Conservation (phyloP, 2,113 vertebrate genomes). For the Phrynosoma blainvillii region DNA sequence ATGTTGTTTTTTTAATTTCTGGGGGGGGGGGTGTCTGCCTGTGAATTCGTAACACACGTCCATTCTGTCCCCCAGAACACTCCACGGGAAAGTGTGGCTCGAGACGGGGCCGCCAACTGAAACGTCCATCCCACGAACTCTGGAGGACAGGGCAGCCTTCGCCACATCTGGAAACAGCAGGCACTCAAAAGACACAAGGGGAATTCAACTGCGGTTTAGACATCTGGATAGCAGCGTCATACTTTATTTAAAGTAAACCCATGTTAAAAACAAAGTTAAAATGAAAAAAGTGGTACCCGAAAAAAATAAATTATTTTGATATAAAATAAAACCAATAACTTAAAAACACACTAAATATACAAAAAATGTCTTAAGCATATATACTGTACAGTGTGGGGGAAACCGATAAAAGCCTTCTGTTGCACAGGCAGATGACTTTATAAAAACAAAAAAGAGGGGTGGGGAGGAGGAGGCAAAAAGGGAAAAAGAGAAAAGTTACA, state of each 20-base stretch:
- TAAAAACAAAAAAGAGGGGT: conserved; percentile 33
- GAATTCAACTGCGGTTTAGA: conserved; percentile 77
- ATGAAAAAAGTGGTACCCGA: conserved; percentile 82
- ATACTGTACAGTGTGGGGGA: conserved; percentile 82
- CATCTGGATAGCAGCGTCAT: conserved; percentile 83
- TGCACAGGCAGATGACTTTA: conserved; percentile 73
- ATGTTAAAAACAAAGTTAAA: conserved; percentile 85
- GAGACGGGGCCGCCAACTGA: too few relatives aligned
- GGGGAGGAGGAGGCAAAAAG: neutral
- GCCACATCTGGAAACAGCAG: conserved; percentile 53
- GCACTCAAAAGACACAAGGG: conserved; percentile 79
- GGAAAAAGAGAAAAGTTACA: conserved; percentile 69
- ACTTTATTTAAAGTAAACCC: conserved; percentile 88
- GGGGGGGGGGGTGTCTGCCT: too few relatives aligned
- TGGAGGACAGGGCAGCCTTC: too few relatives aligned
- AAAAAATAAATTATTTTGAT: conserved; percentile 86
- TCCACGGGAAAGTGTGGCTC: too few relatives aligned
- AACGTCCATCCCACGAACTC: too few relatives aligned
- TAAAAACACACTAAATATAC: conserved; percentile 84
- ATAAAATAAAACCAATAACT: conserved; percentile 85
- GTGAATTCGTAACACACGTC: too few relatives aligned
- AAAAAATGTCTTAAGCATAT: conserved; percentile 77
- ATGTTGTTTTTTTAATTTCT: too few relatives aligned
- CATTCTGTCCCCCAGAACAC: too few relatives aligned
- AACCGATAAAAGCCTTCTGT: conserved; percentile 77